Percentiles rank a stretch among this genome's conserved stretches.
phyloP scores from a whole-genome alignment of 2,888 invertebrate species.

The Orchesella flavescens region DNA sequence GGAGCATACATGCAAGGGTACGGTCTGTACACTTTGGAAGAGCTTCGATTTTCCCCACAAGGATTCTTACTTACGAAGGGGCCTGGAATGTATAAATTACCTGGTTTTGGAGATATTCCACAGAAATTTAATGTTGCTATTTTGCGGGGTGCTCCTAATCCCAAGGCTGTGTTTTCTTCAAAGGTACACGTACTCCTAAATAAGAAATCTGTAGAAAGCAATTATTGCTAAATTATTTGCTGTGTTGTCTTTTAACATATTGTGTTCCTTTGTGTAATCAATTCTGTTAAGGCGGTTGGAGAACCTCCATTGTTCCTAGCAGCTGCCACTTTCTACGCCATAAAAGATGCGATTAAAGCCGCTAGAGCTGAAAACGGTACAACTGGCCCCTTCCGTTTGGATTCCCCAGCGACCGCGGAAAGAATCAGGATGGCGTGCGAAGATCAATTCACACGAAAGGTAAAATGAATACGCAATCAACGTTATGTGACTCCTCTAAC shows the following conservation, averaged over 20 bases:
- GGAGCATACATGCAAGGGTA: constrained; percentile 96
- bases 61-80: constrained; percentile 89
- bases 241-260: too few species aligned
- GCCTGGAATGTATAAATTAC: constrained; percentile 95
- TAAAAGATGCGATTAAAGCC: constrained; percentile 88
- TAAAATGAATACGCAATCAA: constrained; percentile 36
- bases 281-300: constrained; percentile 85
- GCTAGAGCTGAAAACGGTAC: constrained; percentile 84
- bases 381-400: constrained; percentile 78
- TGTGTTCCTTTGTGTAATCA: too few species aligned
- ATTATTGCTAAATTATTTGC: too few species aligned
- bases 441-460: constrained; percentile 80
- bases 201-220: too few species aligned
- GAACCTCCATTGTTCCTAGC: constrained; percentile 96
- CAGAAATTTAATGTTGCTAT: constrained; percentile 93
- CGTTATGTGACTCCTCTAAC: too few species aligned
- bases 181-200: too few species aligned
- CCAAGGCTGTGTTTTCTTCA: constrained; percentile 86
- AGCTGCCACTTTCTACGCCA: constrained; percentile 89
- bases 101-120: constrained; percentile 93
- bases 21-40: constrained; percentile 92
- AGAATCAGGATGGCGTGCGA: constrained; percentile 91
- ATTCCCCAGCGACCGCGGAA: constrained; percentile 91
- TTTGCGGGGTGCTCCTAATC: constrained; percentile 90
- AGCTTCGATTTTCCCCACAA: constrained; percentile 87